These are phyloP conservation scores for Cephus pulcher DNA, from an alignment of 2,888 invertebrate species.

Conservation along the genomic window DNA sequence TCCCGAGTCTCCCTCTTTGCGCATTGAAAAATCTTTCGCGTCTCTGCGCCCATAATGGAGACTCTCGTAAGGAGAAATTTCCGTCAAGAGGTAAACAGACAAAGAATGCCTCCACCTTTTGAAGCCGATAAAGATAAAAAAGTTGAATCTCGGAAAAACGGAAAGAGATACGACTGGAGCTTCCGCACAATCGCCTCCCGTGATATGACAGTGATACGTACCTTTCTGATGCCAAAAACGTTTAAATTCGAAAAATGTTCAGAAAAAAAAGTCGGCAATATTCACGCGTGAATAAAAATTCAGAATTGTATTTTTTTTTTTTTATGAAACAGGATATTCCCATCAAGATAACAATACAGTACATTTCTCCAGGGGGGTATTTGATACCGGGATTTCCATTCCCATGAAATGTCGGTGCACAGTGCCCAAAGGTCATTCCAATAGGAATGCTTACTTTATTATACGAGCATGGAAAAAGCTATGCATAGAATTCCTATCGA, in stretches of 20 bases:
- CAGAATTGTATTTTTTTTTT: not conserved
- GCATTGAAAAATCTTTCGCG: not conserved
- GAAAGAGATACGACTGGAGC: not conserved
- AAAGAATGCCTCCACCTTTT: not conserved
- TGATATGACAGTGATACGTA: not conserved
- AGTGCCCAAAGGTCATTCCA: not conserved
- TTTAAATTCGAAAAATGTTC: not conserved
- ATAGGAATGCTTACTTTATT: not conserved
- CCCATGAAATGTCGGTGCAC: not conserved
- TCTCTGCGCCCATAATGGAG: not conserved
- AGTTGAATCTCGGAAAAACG: not conserved
- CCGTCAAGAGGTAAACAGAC: not conserved
- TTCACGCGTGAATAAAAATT: not conserved
- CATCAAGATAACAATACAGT: not conserved
- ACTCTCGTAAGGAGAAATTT: not conserved
- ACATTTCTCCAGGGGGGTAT: not conserved
- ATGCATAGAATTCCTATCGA: not conserved
- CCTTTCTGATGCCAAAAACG: not conserved
- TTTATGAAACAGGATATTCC: not conserved
- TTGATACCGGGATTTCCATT: not conserved
- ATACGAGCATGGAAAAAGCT: not conserved
- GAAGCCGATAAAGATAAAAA: not conserved
- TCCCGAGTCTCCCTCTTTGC: not conserved
- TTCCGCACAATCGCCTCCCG: not conserved
- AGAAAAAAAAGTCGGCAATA: not conserved